Evolutionary conservation across 30 jellyfish, hydroid and myxozoan genomes (phyloP).

Genomic region (Cassiopea andromeda): DNA sequence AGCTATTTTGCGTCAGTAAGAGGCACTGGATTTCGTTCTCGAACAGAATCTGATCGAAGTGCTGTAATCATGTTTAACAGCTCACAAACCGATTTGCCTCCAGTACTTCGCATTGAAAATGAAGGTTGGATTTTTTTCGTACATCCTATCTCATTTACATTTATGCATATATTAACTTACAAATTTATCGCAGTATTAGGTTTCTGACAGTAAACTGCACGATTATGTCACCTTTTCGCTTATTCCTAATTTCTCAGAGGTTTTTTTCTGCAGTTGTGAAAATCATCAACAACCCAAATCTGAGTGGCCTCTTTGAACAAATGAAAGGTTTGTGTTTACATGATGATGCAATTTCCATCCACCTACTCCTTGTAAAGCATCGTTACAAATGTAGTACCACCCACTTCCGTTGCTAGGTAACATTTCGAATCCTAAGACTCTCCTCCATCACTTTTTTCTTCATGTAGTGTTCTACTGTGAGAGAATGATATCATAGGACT

Average conservation of each 20-base stretch:
- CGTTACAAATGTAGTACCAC: no score
- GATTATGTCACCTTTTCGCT: neutral
- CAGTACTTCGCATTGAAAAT: slow-evolving; percentile 81
- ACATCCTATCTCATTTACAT: no score
- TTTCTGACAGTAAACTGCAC: no score
- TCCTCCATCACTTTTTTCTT: neutral
- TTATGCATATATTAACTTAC: neutral
- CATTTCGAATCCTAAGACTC: no score
- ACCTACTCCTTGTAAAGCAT: no score
- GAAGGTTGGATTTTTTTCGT: slow-evolving; percentile 68
- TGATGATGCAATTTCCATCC: no score
- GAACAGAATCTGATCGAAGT: slow-evolving; percentile 97
- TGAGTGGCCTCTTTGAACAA: slow-evolving; percentile 64
- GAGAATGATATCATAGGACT: neutral
- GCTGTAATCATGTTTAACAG: slow-evolving; percentile 98
- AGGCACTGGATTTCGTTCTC: slow-evolving; percentile 57
- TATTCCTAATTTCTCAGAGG: neutral
- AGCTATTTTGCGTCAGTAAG: slow-evolving; percentile 73
- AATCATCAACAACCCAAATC: slow-evolving; percentile 91
- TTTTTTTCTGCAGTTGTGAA: slow-evolving; percentile 68
- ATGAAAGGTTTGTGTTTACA: slow-evolving; percentile 71
- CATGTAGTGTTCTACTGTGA: neutral
- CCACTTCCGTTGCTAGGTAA: no score
- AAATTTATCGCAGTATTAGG: neutral
- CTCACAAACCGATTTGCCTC: slow-evolving; percentile 90